phyloP scores from a whole-genome alignment of 2,113 vertebrate genomes.

The Pontoporia blainvillei region DNA sequence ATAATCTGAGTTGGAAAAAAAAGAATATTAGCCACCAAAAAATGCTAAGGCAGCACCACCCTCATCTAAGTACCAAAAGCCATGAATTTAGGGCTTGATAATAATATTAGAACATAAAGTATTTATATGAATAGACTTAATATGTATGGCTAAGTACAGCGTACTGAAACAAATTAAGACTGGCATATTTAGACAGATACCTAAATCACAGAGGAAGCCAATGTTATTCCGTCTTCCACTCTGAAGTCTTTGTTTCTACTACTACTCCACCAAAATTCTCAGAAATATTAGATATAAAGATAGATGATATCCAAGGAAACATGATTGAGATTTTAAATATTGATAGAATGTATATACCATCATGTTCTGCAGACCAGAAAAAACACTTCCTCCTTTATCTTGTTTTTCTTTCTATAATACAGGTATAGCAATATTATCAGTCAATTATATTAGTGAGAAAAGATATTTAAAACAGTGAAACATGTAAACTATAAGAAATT shows the following conservation, averaged over 20 bases:
- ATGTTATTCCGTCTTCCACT: neutral
- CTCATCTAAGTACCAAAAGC: neutral
- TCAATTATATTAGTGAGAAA: neutral
- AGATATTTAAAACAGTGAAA: neutral
- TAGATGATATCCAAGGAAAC: neutral
- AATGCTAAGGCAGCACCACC: neutral
- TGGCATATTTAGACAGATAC: neutral
- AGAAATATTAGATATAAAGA: neutral
- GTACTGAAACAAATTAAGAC: neutral
- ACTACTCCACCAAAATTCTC: neutral
- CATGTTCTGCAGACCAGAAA: neutral
- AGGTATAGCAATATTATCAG: neutral
- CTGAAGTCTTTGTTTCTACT: neutral
- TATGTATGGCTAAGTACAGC: neutral
- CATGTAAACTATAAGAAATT: neutral
- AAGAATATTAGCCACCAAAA: constrained; percentile 31
- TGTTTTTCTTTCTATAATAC: neutral
- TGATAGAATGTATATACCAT: neutral
- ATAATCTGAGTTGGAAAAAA: constrained; percentile 25
- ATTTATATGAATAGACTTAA: neutral
- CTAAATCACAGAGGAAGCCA: neutral
- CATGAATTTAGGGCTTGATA: neutral
- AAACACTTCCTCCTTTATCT: neutral
- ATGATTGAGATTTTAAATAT: neutral
- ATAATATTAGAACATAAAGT: neutral